A percentile compares a stretch with the other conserved stretches of the same genome.
phyloP scores from a whole-genome alignment of 2,113 vertebrate genomes.

The Labrus mixtus region DNA sequence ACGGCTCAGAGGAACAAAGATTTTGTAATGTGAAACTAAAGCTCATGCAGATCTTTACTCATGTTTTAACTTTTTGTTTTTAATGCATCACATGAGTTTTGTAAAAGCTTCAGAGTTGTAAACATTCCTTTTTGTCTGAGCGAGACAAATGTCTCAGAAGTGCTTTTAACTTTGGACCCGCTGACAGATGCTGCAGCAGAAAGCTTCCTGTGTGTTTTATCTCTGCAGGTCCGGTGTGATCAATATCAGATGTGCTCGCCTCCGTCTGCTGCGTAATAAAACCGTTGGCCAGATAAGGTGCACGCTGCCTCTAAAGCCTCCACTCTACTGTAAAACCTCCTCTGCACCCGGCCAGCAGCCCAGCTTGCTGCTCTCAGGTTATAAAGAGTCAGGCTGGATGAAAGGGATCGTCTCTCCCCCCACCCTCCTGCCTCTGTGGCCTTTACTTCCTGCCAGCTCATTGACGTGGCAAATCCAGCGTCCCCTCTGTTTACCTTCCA shows the following conservation, averaged over 20 bases:
- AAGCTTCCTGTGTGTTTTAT: conserved; percentile 25
- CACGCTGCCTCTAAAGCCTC: neutral
- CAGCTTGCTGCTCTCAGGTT: conserved; percentile 39
- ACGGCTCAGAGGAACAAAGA: too few species aligned
- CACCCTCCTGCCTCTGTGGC: conserved; percentile 23
- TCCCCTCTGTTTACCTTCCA: conserved; percentile 74
- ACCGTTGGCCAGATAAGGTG: conserved; percentile 20
- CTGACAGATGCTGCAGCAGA: conserved; percentile 17
- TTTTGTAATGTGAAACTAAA: too few species aligned
- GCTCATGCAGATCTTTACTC: too few species aligned
- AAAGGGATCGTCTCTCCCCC: conserved; percentile 32
- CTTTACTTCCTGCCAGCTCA: conserved; percentile 63
- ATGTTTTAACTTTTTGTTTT: too few species aligned
- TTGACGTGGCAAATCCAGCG: conserved; percentile 69
- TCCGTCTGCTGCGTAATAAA: conserved; percentile 42
- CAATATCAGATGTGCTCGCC: conserved; percentile 7
- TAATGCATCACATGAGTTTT: too few species aligned
- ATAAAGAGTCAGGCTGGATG: conserved; percentile 39
- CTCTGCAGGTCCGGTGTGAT: conserved; percentile 42
- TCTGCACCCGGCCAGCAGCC: neutral
- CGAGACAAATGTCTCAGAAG: neutral
- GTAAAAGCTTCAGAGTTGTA: neutral
- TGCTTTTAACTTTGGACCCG: neutral
- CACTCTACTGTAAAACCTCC: conserved; percentile 31
- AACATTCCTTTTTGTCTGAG: neutral